These are phyloP conservation scores for Halictus rubicundus DNA, from an alignment of 1,140 invertebrate genomes.

Conservation along the genomic window DNA sequence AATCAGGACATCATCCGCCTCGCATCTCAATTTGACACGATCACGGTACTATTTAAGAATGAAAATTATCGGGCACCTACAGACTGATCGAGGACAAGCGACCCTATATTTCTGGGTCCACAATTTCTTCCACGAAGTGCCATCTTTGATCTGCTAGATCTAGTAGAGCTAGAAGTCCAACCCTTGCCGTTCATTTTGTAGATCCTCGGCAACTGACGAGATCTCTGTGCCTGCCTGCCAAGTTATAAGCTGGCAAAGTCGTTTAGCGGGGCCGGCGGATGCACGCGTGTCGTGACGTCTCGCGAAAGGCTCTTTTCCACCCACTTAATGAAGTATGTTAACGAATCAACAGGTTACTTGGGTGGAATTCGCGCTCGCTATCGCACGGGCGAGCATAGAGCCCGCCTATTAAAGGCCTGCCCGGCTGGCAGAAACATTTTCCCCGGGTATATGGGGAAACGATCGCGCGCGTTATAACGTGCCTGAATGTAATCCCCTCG, in stretches of 20 bases:
- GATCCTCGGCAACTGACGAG: no score
- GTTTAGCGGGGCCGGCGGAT: not conserved
- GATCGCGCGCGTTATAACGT: slow-evolving; percentile 42
- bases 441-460: not conserved
- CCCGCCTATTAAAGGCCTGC: slow-evolving; percentile 39
- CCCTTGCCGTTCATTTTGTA: no score
- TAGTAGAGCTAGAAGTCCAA: no score
- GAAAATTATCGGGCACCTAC: no score
- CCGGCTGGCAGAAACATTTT: slow-evolving; percentile 28
- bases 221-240: no score
- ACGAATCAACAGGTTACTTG: slow-evolving; percentile 69
- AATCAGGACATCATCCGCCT: no score
- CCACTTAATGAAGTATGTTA: slow-evolving; percentile 61
- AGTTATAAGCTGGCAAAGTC: not conserved
- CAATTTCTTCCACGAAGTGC: no score
- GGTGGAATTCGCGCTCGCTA: not conserved
- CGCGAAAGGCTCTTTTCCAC: slow-evolving; percentile 8
- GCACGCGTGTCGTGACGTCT: slow-evolving; percentile 6
- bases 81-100: no score
- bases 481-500: slow-evolving; percentile 46
- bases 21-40: no score
- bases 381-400: slow-evolving; percentile 2
- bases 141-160: no score
- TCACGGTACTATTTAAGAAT: no score
- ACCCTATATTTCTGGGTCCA: no score